Percentiles rank a stretch among this genome's conserved stretches.
phyloP scores from a whole-genome alignment of 2,888 invertebrate genomes.

The Odontomyia ornata region DNA sequence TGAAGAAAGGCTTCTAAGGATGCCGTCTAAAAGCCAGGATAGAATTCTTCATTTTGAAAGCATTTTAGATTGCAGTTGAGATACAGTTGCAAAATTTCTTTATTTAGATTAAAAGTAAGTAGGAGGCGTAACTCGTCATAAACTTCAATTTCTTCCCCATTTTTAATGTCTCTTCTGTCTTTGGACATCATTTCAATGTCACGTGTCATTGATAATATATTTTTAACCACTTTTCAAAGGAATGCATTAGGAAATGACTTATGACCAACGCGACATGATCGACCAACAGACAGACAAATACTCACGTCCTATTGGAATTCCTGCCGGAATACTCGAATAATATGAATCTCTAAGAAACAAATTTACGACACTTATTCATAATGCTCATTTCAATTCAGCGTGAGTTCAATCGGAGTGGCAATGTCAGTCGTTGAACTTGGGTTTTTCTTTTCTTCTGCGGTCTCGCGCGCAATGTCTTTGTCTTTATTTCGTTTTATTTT shows the following conservation, averaged over 20 bases:
- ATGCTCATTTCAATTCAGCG: constrained; percentile 14
- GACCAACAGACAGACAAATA: not conserved
- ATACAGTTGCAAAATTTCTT: not conserved
- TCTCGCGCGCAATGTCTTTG: constrained; percentile 16
- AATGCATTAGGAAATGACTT: no score
- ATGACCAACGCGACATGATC: not conserved
- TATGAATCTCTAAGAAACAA: constrained; percentile 1
- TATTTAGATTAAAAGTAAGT: no score
- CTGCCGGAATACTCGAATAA: constrained; percentile 3
- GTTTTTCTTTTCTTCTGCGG: constrained; percentile 29
- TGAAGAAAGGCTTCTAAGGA: no score
- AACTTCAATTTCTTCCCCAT: no score
- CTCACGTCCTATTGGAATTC: constrained; percentile 6
- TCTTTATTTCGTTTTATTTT: constrained; percentile 1
- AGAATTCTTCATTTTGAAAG: no score
- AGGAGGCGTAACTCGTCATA: no score
- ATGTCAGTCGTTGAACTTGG: constrained; percentile 49
- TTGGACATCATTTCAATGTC: no score
- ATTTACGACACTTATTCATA: constrained; percentile 10
- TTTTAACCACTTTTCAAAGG: no score
- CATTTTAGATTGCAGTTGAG: no score
- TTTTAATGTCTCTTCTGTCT: no score
- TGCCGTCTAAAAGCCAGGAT: no score
- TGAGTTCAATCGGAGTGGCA: constrained; percentile 29
- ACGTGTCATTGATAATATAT: no score